Conservation (phyloP, 23 tunicate species). For the Styela plicata region DNA sequence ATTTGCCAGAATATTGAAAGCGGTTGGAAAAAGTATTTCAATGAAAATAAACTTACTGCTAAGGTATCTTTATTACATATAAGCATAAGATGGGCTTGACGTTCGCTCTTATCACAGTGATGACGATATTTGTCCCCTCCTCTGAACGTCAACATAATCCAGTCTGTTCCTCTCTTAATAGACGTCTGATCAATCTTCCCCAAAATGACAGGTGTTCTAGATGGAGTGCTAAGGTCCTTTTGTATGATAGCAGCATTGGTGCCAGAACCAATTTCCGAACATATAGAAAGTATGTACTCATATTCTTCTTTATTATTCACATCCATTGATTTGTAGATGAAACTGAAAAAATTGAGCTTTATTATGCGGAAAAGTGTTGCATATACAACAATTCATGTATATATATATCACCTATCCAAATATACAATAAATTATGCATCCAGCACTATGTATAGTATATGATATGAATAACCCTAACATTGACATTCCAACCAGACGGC, state of each 20-base stretch:
- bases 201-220: not conserved
- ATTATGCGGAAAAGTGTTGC: no score
- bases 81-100: slow-evolving; percentile 82
- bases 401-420: no score
- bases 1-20: no score
- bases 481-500: no score
- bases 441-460: no score
- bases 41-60: slow-evolving; percentile 37
- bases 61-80: slow-evolving; percentile 48
- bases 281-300: slow-evolving; percentile 28
- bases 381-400: no score
- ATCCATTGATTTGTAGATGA: not conserved
- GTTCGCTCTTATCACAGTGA: slow-evolving; percentile 32
- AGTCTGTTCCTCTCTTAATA: slow-evolving; percentile 64
- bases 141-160: slow-evolving; percentile 81
- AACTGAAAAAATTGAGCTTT: not conserved
- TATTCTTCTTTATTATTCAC: slow-evolving; percentile 21
- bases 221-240: not conserved
- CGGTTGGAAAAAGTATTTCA: no score
- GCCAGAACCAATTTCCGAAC: slow-evolving; percentile 7
- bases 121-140: slow-evolving; percentile 44
- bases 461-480: no score
- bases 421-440: no score
- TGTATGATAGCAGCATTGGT: slow-evolving; percentile 37
- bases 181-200: slow-evolving; percentile 50